These are phyloP conservation scores for Agrotis segetum DNA, from an alignment of 2,888 invertebrate genomes.

Conservation along the genomic window DNA sequence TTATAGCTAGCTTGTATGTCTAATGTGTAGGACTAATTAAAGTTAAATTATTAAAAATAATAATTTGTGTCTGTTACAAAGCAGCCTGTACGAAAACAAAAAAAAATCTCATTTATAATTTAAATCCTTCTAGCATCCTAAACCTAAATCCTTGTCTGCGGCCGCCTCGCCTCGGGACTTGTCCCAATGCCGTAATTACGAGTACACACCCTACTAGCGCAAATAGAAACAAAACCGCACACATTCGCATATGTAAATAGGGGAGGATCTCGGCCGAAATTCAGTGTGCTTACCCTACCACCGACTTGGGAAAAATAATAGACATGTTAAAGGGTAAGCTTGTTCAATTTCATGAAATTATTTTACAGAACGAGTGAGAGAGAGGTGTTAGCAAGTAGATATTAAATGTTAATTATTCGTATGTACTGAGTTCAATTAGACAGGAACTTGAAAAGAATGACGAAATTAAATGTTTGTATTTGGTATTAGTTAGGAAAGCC, in stretches of 20 bases:
- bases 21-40: neutral
- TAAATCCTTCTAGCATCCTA: conserved; percentile 57
- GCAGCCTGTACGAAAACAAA: no score
- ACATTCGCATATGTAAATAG: conserved; percentile 87
- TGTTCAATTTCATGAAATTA: conserved; percentile 44
- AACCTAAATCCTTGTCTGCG: conserved; percentile 73
- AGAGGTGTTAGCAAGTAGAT: conserved; percentile 2
- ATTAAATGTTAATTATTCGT: conserved; percentile 35
- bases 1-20: neutral
- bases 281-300: conserved; percentile 65
- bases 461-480: neutral
- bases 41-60: neutral
- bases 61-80: neutral
- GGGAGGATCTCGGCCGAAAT: conserved; percentile 76
- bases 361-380: conserved; percentile 5
- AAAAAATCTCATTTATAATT: neutral
- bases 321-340: conserved; percentile 32
- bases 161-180: conserved; percentile 82
- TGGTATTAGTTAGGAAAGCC: neutral
- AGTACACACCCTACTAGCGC: conserved; percentile 85
- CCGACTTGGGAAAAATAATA: conserved; percentile 63
- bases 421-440: neutral
- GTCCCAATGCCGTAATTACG: conserved; percentile 89
- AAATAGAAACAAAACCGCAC: conserved; percentile 89
- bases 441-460: conserved; percentile 10